Evolutionary conservation across 2,888 invertebrate species (phyloP).

Genomic region (Drosophila longiperda): DNA sequence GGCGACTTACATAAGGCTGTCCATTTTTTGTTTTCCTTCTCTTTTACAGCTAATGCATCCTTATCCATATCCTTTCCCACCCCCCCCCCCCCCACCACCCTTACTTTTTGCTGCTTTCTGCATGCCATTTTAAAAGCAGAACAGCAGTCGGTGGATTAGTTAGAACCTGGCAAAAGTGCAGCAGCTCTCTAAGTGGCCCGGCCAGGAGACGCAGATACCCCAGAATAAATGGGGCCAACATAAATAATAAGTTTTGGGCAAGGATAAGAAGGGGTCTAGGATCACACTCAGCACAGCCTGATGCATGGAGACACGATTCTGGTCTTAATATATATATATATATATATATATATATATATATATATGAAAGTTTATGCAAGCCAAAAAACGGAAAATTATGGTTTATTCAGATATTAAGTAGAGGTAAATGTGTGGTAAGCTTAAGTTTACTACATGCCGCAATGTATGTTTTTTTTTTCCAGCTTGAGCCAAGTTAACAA

Average conservation of each 20-base stretch:
- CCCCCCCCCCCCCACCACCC: neutral
- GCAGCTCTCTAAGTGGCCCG: conserved; percentile 42
- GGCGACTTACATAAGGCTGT: conserved; percentile 35
- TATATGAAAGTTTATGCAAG: conserved; percentile 23
- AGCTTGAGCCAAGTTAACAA: neutral
- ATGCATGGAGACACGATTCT: conserved; percentile 18
- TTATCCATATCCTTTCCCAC: neutral
- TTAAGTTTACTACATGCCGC: conserved; percentile 16
- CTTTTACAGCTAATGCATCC: conserved; percentile 23
- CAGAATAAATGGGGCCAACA: conserved; percentile 32
- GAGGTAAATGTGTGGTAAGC: conserved; percentile 31
- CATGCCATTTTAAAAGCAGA: conserved; percentile 42
- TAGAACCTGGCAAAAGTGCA: conserved; percentile 4
- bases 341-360: conserved; percentile 15
- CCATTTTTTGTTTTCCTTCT: conserved; percentile 14
- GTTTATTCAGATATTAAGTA: conserved; percentile 48
- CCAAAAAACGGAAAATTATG: conserved; percentile 30
- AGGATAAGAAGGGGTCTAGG: conserved; percentile 11
- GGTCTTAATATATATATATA: conserved; percentile 13
- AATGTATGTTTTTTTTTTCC: neutral
- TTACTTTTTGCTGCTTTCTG: conserved; percentile 17
- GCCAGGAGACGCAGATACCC: conserved; percentile 28
- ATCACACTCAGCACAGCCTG: conserved; percentile 10
- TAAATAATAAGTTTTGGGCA: conserved; percentile 13
- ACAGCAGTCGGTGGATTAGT: conserved; percentile 40